A percentile compares a stretch with the other conserved stretches of the same genome.
phyloP scores from a whole-genome alignment of 2,888 invertebrate genomes.

The Zaprionus obscuricornis region DNA sequence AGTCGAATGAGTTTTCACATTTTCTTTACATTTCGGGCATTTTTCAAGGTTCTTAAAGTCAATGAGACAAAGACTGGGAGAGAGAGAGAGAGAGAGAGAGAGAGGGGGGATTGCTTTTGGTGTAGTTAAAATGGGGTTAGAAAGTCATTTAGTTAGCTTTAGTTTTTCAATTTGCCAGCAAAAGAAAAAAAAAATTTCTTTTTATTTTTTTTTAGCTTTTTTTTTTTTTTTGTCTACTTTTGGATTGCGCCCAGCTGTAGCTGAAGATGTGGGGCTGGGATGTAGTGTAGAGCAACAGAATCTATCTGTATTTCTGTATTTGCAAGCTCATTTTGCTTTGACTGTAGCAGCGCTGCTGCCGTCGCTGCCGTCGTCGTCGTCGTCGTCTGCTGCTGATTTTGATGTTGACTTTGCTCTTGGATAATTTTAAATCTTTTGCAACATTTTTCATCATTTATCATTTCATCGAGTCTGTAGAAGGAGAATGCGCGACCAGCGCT shows the following conservation, averaged over 20 bases:
- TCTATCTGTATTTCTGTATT: constrained; percentile 48
- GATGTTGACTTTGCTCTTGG: constrained; percentile 73
- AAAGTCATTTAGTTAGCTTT: constrained; percentile 43
- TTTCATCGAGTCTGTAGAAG: constrained; percentile 67
- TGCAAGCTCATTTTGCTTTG: constrained; percentile 64
- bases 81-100: not conserved
- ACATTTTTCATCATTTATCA: constrained; percentile 84
- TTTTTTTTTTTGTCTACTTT: no score
- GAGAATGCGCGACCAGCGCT: constrained; percentile 22
- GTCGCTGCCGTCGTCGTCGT: not conserved
- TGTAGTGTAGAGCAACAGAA: not conserved
- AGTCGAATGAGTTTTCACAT: constrained; percentile 41
- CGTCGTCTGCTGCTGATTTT: constrained; percentile 38
- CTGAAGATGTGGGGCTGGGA: constrained; percentile 4
- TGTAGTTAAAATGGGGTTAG: no score
- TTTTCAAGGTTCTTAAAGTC: constrained; percentile 9
- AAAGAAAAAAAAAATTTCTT: no score
- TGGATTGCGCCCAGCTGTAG: constrained; percentile 52
- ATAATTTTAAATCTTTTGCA: constrained; percentile 82
- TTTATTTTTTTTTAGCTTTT: no score
- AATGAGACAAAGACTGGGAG: not conserved
- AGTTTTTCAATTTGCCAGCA: constrained; percentile 49
- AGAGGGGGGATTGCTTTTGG: no score
- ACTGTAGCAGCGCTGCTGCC: not conserved
- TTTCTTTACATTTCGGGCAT: constrained; percentile 17